Evolutionary conservation across 2,113 vertebrate genomes (phyloP).

Genomic region (Nannobrachium achirus): DNA sequence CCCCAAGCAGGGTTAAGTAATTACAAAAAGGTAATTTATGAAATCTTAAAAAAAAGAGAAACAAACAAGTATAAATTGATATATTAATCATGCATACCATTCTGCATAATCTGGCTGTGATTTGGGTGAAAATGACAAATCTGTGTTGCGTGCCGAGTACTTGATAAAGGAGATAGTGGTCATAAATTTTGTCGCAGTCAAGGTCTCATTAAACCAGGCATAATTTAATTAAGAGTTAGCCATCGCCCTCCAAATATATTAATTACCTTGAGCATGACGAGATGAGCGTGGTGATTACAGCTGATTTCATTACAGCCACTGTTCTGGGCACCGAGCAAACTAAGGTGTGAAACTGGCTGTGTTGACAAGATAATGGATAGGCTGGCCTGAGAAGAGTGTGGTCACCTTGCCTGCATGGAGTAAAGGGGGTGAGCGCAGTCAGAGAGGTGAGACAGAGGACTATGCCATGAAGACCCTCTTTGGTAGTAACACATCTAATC

Average conservation of each 20-base stretch:
- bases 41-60: slow-evolving; percentile 84
- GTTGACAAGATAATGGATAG: slow-evolving; percentile 93
- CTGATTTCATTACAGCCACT: slow-evolving; percentile 93
- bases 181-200: slow-evolving; percentile 94
- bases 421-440: slow-evolving; percentile 38
- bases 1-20: slow-evolving; percentile 81
- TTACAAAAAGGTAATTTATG: slow-evolving; percentile 90
- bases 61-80: slow-evolving; percentile 97
- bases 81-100: slow-evolving; percentile 93
- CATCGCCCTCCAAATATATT: slow-evolving; percentile 92
- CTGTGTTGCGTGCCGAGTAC: slow-evolving; percentile 84
- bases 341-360: slow-evolving; percentile 82
- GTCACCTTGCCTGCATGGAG: slow-evolving; percentile 88
- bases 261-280: slow-evolving; percentile 98
- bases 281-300: slow-evolving; percentile 94
- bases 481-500: too few relatives aligned
- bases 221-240: slow-evolving; percentile 96
- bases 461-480: neutral
- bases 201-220: slow-evolving; percentile 94
- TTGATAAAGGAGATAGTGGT: slow-evolving; percentile 96
- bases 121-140: slow-evolving; percentile 93
- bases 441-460: slow-evolving; percentile 71
- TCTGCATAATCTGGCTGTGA: slow-evolving; percentile 82
- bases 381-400: slow-evolving; percentile 80
- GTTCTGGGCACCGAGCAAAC: slow-evolving; percentile 88